Evolutionary conservation across 53 echinoderm and acorn worm species (phyloP).

Genomic region (Luidia sarsii): DNA sequence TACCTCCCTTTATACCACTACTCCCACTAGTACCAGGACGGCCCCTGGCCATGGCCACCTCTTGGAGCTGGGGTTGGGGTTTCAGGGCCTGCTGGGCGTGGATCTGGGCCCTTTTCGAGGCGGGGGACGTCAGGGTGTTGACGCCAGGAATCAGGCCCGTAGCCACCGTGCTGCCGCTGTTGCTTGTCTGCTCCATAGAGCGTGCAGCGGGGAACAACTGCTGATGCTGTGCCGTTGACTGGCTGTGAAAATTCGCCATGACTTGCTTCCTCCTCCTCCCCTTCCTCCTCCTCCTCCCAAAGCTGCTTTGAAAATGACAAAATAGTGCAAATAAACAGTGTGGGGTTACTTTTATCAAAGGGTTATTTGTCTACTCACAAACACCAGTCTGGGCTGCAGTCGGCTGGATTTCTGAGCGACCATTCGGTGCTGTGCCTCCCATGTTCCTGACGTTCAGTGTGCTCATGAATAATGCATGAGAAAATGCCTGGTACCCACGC

Average conservation of each 20-base stretch:
- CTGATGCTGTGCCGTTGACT: neutral
- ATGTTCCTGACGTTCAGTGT: too few species aligned
- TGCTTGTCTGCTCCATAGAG: constrained; percentile 19
- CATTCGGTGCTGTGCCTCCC: too few species aligned
- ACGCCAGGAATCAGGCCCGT: constrained; percentile 32
- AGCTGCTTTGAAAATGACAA: neutral
- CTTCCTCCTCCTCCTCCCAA: neutral
- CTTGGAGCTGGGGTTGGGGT: neutral
- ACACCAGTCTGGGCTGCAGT: neutral
- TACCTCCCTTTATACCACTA: neutral
- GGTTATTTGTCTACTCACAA: neutral
- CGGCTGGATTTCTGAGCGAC: too few species aligned
- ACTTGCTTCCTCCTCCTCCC: too few species aligned
- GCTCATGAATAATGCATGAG: too few species aligned
- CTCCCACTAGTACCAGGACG: too few species aligned
- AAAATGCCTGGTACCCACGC: too few species aligned
- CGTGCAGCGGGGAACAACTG: constrained; percentile 33
- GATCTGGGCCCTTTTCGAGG: too few species aligned
- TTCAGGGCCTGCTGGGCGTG: neutral
- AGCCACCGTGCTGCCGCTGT: constrained; percentile 13
- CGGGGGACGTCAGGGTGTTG: constrained; percentile 13
- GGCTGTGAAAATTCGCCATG: constrained; percentile 20
- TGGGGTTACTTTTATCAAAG: neutral
- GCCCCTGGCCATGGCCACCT: neutral
- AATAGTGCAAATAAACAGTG: too few species aligned